These are phyloP conservation scores for Wasmannia auropunctata DNA, from an alignment of 1,140 invertebrate species.

Conservation along the genomic window DNA sequence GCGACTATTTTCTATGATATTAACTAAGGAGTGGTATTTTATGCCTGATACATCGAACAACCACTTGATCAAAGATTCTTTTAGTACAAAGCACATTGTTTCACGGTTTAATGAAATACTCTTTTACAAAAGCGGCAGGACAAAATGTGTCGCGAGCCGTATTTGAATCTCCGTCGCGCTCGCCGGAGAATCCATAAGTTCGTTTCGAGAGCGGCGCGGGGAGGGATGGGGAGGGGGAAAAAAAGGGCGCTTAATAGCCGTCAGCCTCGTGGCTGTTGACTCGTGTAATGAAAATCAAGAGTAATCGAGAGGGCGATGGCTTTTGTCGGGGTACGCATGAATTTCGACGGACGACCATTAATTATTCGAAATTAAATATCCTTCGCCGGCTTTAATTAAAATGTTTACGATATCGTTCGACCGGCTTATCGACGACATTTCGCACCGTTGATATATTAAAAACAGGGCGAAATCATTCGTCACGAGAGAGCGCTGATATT, in stretches of 20 bases:
- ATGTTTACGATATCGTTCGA: conserved; percentile 79
- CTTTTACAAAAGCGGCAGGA: conserved; percentile 38
- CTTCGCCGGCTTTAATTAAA: conserved; percentile 82
- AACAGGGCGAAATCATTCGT: conserved; percentile 66
- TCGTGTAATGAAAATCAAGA: conserved; percentile 77
- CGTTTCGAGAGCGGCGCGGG: conserved; percentile 53
- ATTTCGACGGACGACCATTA: conserved; percentile 80
- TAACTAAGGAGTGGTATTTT: not conserved
- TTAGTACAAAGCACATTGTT: conserved; percentile 21
- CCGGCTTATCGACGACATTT: conserved; percentile 67
- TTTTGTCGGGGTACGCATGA: conserved; percentile 74
- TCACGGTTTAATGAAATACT: conserved; percentile 15
- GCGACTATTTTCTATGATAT: not conserved
- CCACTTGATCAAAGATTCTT: conserved; percentile 4
- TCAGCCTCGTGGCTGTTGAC: conserved; percentile 71
- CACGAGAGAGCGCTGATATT: conserved; percentile 45
- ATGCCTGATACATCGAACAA: not conserved
- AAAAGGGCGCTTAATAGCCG: conserved; percentile 70
- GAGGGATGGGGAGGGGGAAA: conserved; percentile 45
- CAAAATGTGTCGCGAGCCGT: conserved; percentile 51
- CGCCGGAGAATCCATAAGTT: conserved; percentile 61
- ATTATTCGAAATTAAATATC: conserved; percentile 84
- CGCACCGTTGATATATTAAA: conserved; percentile 68
- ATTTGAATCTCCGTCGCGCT: conserved; percentile 42
- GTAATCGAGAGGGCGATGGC: conserved; percentile 76